A percentile compares a stretch with the other conserved stretches of the same genome.
These are phyloP conservation scores for Sus cebifrons DNA, from an alignment of 2,797 vertebrate genomes.

Conservation along the genomic window DNA sequence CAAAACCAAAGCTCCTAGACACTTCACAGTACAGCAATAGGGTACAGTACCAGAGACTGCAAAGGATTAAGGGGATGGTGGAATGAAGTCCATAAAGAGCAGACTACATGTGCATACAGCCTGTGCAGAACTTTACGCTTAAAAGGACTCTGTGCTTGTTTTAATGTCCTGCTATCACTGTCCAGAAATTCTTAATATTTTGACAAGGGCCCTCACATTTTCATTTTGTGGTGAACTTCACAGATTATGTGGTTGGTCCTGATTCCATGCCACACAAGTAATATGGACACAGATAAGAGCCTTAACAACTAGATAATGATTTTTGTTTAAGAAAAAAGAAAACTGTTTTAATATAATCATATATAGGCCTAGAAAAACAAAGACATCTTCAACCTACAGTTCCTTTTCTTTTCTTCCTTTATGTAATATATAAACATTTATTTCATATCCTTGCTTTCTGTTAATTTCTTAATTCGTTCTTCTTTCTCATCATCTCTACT, in stretches of 20 bases:
- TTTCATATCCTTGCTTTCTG: neutral
- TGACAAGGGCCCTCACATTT: neutral
- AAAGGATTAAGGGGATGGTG: neutral
- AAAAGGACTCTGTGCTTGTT: neutral
- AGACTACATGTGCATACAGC: neutral
- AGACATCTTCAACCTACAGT: neutral
- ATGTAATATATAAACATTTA: neutral
- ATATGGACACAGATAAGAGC: neutral
- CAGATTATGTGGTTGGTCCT: neutral
- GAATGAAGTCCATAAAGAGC: neutral
- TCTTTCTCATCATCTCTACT: neutral
- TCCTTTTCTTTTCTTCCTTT: neutral
- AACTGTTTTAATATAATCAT: neutral
- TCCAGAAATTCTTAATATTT: neutral
- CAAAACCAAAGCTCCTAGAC: neutral
- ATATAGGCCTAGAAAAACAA: neutral
- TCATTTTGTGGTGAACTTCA: neutral
- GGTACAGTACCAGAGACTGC: too few species aligned
- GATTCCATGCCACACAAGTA: neutral
- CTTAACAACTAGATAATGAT: neutral
- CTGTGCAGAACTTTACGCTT: accelerated
- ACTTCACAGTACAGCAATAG: too few species aligned
- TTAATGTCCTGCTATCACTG: neutral
- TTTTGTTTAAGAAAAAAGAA: neutral
- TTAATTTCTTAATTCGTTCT: neutral